Percentiles rank a stretch among this genome's conserved stretches.
phyloP scores from a whole-genome alignment of 2,888 invertebrate genomes.

The Melieria picta region DNA sequence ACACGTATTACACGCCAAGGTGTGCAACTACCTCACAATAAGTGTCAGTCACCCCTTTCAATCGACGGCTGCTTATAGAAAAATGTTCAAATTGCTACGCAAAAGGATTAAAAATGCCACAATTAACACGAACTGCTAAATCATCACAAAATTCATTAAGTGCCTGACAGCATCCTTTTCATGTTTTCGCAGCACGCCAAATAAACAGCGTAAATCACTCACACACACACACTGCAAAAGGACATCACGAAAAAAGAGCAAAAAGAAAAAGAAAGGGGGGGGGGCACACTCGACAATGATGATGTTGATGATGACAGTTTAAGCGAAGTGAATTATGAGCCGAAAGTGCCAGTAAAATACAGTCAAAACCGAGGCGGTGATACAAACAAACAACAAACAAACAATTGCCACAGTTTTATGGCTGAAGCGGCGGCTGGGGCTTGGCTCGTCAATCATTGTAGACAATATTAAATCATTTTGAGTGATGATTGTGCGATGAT shows the following conservation, averaged over 20 bases:
- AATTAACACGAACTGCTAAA: background rate
- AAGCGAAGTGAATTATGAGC: conserved; percentile 5
- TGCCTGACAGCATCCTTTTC: conserved; percentile 2
- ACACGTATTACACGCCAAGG: too few species aligned
- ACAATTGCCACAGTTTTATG: background rate
- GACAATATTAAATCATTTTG: conserved; percentile 17
- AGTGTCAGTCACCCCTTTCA: too few species aligned
- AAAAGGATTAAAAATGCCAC: background rate
- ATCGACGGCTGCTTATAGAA: too few species aligned
- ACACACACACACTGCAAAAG: too few species aligned
- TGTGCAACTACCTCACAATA: too few species aligned
- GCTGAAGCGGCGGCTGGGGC: background rate
- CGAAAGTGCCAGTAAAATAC: conserved; percentile 3
- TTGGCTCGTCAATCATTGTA: conserved; percentile 12
- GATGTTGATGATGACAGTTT: background rate
- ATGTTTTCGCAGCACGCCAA: background rate
- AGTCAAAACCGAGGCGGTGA: background rate
- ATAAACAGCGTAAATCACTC: too few species aligned
- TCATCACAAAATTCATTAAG: conserved; percentile 12
- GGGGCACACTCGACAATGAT: background rate
- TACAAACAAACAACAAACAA: background rate
- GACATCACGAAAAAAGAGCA: too few species aligned
- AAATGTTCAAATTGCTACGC: too few species aligned
- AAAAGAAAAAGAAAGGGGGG: too few species aligned
- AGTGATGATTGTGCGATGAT: conserved; percentile 18